Evolutionary conservation across 2,797 vertebrate species (phyloP).

Genomic region (Phoebastria nigripes): DNA sequence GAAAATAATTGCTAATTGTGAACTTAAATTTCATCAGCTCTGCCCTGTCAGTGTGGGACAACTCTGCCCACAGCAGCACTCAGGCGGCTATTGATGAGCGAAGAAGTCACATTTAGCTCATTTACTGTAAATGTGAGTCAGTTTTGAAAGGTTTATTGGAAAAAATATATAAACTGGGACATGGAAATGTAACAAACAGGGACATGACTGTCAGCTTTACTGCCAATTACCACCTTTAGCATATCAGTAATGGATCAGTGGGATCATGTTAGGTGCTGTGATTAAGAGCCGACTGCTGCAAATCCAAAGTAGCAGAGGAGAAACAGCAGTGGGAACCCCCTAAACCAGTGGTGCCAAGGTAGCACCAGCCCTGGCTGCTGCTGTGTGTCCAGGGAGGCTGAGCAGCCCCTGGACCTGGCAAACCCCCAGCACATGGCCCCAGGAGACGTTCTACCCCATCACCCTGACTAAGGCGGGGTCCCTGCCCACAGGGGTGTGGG

Average conservation of each 20-base stretch:
- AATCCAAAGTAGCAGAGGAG: neutral
- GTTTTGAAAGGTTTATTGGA: neutral
- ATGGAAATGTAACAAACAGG: neutral
- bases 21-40: neutral
- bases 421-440: neutral
- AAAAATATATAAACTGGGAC: neutral
- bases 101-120: neutral
- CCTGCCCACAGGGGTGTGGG: neutral
- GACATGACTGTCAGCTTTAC: neutral
- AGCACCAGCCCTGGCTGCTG: fast-evolving
- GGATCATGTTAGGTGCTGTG: neutral
- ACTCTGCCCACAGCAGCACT: neutral
- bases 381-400: neutral
- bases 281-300: neutral
- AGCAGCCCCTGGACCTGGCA: neutral
- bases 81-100: fast-evolving
- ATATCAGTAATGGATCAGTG: neutral
- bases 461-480: neutral
- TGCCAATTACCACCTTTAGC: neutral
- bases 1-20: neutral
- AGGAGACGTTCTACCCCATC: neutral
- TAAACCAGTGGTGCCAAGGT: neutral
- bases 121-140: neutral
- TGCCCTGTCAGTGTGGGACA: neutral
- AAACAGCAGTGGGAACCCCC: neutral